A percentile compares a stretch with the other conserved stretches of the same genome.
Evolutionary conservation across 2,113 vertebrate genomes (phyloP).

Genomic region (Hucho hucho): DNA sequence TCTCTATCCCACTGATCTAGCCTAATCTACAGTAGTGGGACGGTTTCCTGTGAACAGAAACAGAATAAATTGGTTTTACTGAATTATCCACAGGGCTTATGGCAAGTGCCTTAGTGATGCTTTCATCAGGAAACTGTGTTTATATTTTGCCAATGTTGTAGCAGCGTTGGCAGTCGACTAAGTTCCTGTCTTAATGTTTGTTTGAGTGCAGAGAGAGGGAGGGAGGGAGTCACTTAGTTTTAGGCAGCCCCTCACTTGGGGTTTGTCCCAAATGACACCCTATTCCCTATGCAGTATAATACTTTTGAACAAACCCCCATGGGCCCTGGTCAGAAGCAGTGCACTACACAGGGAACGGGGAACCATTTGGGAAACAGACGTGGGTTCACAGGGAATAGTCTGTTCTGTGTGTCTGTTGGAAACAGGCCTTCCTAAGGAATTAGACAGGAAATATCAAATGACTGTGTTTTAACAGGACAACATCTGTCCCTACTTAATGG

Average conservation of each 20-base stretch:
- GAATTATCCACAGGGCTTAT: neutral
- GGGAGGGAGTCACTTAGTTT: no score
- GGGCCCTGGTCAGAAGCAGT: no score
- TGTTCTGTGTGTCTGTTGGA: neutral
- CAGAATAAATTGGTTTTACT: conserved; percentile 37
- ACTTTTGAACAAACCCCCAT: no score
- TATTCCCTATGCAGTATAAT: no score
- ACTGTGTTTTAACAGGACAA: neutral
- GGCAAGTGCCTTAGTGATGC: conserved; percentile 30
- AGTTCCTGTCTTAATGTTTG: no score
- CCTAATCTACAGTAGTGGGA: conserved; percentile 6
- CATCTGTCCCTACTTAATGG: conserved; percentile 10
- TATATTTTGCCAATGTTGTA: no score
- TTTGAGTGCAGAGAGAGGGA: no score
- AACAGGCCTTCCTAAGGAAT: neutral
- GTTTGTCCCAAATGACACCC: no score
- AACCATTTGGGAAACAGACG: no score
- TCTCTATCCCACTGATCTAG: neutral
- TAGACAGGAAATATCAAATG: conserved; percentile 11
- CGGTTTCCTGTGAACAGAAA: conserved; percentile 8
- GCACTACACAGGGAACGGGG: no score
- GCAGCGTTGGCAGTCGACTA: no score
- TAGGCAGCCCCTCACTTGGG: no score
- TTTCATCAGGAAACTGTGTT: conserved; percentile 12
- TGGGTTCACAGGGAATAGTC: neutral